Conservation (phyloP, 2,888 invertebrate genomes). For the Pseudococcus viburni region DNA sequence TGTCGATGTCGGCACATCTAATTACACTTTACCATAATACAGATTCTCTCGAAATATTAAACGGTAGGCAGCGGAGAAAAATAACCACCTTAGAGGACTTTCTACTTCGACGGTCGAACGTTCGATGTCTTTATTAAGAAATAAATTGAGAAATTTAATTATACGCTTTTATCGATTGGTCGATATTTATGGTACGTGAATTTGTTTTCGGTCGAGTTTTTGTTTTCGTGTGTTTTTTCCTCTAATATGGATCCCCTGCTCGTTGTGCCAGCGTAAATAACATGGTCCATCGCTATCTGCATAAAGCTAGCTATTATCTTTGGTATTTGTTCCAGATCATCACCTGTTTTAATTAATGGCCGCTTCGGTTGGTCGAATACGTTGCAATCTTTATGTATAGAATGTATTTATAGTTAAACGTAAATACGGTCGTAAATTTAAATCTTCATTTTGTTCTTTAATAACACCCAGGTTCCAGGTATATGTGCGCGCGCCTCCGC, state of each 20-base stretch:
- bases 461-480: slow-evolving; percentile 2
- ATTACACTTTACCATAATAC: background rate
- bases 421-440: slow-evolving; percentile 39
- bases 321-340: slow-evolving; percentile 47
- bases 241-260: no score
- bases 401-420: background rate
- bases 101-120: background rate
- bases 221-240: background rate
- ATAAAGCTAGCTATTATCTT: slow-evolving; percentile 19
- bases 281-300: background rate
- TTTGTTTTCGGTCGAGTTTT: background rate
- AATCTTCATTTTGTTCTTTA: slow-evolving; percentile 50
- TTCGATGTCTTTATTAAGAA: slow-evolving; percentile 36
- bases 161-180: slow-evolving; percentile 30
- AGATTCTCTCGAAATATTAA: slow-evolving; percentile 19
- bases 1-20: slow-evolving; percentile 48
- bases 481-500: background rate
- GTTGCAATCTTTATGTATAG: background rate
- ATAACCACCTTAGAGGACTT: background rate
- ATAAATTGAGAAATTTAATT: slow-evolving; percentile 52
- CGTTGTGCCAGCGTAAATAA: background rate
- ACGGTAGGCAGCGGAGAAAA: background rate
- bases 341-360: slow-evolving; percentile 44
- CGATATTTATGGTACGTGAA: slow-evolving; percentile 29
- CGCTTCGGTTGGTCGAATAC: slow-evolving; percentile 1